Base-by-base conservation (phyloP, 2,888 invertebrate genomes). In the Podotricha telesiphe region DNA sequence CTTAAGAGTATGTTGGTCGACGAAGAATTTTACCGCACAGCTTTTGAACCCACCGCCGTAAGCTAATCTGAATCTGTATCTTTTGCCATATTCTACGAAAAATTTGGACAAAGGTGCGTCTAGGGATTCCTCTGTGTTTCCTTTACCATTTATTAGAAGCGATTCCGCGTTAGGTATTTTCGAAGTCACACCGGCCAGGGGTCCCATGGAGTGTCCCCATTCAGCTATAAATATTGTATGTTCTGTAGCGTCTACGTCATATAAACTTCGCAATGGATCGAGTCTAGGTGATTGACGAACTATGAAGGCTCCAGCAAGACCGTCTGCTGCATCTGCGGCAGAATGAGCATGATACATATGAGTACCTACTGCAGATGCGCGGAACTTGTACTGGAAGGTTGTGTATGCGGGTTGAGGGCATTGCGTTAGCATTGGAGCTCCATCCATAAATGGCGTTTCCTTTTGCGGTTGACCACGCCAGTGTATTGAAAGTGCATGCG, bases 401-500 rank as follows among this genome's bases (percentile, higher is more conserved):
- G 95, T 95, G 79, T 95, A 95, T 55, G 96, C 95, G 0, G 95
- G 93, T 78, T 96, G 96, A 0, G 96, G 96, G 77, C 96, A 96
- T 83, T 96, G 96, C 0, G 96, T 96, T 65, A 96, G 88, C 94
- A 96, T 94, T 0, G 96, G 95, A n/a, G 95, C 95, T 56, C 96
- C 96, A 74, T 96, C 96, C 96, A 96, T 96, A 80, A 95, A 95
- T 0, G 96, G 96, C 10, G 96, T 94, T 88, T 91, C 94, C 74
- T 94, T 85, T 86, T 94, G 81, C 78, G 95, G 95, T 74, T 96
- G 96, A 0, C 97, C 97, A 73, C 97, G 95, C 96, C 97, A 97
- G 84, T 97, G 97, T 62, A 97, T 93, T 0, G 96, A 94, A 0
- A 96, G 90, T 0, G 95, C 95, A 78, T 96, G 95, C 0, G 95